These are phyloP conservation scores for Centropristis striata DNA, from an alignment of 2,113 vertebrate genomes.

Conservation along the genomic window DNA sequence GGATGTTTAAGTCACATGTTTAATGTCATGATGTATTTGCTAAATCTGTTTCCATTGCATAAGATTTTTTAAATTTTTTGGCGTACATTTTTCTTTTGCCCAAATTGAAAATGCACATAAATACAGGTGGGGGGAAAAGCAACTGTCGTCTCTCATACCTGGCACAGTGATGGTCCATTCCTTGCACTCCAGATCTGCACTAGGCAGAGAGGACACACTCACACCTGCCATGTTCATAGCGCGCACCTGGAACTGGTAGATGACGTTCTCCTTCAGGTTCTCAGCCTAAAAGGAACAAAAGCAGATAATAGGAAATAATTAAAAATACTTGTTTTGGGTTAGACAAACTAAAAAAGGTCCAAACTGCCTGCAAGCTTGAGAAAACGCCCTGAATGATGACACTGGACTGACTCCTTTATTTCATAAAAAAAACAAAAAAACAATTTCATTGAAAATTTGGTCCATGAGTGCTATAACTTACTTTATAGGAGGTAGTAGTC, in stretches of 20 bases:
- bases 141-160: conserved; percentile 82
- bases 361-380: neutral
- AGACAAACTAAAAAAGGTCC: neutral
- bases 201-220: conserved; percentile 87
- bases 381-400: neutral
- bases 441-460: neutral
- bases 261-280: conserved; percentile 93
- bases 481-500: conserved; percentile 91
- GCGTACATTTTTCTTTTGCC: too few relatives aligned
- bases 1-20: too few relatives aligned
- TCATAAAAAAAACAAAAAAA: neutral
- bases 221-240: conserved; percentile 94
- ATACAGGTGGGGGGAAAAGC: too few relatives aligned
- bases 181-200: conserved; percentile 91
- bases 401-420: neutral
- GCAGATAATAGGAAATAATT: conserved; percentile 2
- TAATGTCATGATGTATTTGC: too few relatives aligned
- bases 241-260: conserved; percentile 96
- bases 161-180: conserved; percentile 98
- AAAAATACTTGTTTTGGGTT: neutral
- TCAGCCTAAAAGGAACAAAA: conserved; percentile 85
- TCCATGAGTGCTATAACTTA: conserved; percentile 57
- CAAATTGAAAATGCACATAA: too few relatives aligned
- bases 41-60: too few relatives aligned
- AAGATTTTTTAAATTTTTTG: too few relatives aligned